phyloP scores from a whole-genome alignment of 1,140 invertebrate genomes.

The Microplitis demolitor region DNA sequence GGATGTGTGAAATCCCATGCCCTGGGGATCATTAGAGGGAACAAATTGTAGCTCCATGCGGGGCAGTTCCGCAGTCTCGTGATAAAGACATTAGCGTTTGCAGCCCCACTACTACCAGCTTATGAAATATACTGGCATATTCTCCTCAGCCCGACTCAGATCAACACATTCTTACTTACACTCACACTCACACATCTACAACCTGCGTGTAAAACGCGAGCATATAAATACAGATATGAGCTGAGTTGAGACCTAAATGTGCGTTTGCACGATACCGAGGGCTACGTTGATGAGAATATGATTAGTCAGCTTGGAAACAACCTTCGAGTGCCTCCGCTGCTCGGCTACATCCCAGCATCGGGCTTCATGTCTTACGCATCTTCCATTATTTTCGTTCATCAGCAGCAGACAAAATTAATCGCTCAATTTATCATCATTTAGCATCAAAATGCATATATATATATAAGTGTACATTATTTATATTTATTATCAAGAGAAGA shows the following conservation, averaged over 20 bases:
- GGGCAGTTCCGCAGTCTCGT: conserved; percentile 31
- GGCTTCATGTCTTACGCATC: background rate
- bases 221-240: background rate
- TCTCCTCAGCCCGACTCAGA: too few relatives aligned
- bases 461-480: too few relatives aligned
- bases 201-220: too few relatives aligned
- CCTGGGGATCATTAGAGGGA: conserved; percentile 31
- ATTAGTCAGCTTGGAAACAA: background rate
- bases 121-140: too few relatives aligned
- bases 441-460: too few relatives aligned
- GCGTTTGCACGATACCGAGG: conserved; percentile 19
- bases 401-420: background rate
- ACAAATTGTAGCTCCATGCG: conserved; percentile 28
- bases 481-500: background rate
- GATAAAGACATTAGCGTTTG: conserved; percentile 51
- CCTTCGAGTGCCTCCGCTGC: background rate
- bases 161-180: too few relatives aligned
- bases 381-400: background rate
- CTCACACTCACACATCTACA: too few relatives aligned
- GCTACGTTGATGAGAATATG: conserved; percentile 16
- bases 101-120: background rate
- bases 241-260: too few relatives aligned
- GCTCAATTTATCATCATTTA: background rate
- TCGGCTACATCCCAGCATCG: background rate
- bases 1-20: conserved; percentile 32